Conservation (phyloP, 2,113 vertebrate genomes). For the Hippocampus comes region DNA sequence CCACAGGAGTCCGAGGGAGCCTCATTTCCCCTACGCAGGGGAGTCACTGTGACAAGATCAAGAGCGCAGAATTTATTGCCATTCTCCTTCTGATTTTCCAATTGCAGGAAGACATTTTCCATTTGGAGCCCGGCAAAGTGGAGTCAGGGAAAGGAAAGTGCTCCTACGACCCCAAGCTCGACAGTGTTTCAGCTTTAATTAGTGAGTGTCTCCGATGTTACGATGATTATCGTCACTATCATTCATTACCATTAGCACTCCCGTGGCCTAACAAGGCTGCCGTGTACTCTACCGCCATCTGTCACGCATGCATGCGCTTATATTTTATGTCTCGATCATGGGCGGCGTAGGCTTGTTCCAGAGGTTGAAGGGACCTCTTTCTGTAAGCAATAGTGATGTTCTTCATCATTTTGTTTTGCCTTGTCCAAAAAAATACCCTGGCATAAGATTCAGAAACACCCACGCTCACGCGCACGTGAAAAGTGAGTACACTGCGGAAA, state of each 20-base stretch:
- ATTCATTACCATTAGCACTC: slow-evolving; percentile 13
- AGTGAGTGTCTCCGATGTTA: slow-evolving; percentile 79
- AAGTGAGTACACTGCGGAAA: too few relatives aligned
- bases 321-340: slow-evolving; percentile 30
- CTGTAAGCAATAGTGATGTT: not conserved
- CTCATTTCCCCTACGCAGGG: slow-evolving; percentile 47
- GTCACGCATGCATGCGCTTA: slow-evolving; percentile 21
- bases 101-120: slow-evolving; percentile 92
- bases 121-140: slow-evolving; percentile 89
- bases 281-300: slow-evolving; percentile 34
- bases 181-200: slow-evolving; percentile 93
- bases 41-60: slow-evolving; percentile 61
- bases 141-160: slow-evolving; percentile 98
- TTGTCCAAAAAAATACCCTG: not conserved
- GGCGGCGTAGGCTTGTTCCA: not conserved
- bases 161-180: slow-evolving; percentile 95
- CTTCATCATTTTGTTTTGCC: not conserved
- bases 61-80: slow-evolving; percentile 60
- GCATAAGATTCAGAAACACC: too few relatives aligned
- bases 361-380: not conserved
- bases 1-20: slow-evolving; percentile 49
- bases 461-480: too few relatives aligned
- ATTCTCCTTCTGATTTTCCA: slow-evolving; percentile 52
- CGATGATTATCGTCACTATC: not conserved
- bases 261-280: slow-evolving; percentile 47